Evolutionary conservation across 1,140 invertebrate genomes (phyloP).

Genomic region (Philotrypesis tridentata): DNA sequence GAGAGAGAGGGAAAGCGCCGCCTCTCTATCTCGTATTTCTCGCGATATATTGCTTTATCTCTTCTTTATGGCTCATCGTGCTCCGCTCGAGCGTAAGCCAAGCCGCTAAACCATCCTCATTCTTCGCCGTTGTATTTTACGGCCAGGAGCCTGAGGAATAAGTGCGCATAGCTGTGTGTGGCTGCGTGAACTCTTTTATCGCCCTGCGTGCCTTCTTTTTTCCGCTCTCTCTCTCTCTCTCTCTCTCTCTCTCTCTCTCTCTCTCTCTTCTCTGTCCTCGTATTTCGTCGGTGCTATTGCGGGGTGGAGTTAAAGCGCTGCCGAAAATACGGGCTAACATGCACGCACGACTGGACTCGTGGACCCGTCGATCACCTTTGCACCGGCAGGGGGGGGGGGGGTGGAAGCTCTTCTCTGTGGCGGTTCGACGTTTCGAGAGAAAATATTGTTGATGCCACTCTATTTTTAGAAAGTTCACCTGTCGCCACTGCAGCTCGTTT

Average conservation of each 20-base stretch:
- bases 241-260: no score
- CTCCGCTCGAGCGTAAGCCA: slow-evolving; percentile 33
- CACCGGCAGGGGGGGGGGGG: no score
- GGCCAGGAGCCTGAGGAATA: not conserved
- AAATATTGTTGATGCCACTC: no score
- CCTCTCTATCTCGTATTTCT: slow-evolving; percentile 11
- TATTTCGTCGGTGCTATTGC: not conserved
- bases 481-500: no score
- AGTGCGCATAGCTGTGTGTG: not conserved
- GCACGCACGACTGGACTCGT: no score
- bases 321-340: no score
- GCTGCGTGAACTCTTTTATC: not conserved
- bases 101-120: slow-evolving; percentile 7
- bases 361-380: no score
- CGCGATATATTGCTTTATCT: slow-evolving; percentile 51
- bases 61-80: slow-evolving; percentile 48
- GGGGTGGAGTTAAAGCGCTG: not conserved
- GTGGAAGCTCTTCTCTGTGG: no score
- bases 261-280: not conserved
- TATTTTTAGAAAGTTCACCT: no score
- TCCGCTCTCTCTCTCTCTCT: no score
- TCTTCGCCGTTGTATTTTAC: slow-evolving; percentile 6
- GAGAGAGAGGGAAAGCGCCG: not conserved
- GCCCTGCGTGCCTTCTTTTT: no score
- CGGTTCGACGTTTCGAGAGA: no score